phyloP scores from a whole-genome alignment of 2,888 invertebrate species.

The Adela reaumurella region DNA sequence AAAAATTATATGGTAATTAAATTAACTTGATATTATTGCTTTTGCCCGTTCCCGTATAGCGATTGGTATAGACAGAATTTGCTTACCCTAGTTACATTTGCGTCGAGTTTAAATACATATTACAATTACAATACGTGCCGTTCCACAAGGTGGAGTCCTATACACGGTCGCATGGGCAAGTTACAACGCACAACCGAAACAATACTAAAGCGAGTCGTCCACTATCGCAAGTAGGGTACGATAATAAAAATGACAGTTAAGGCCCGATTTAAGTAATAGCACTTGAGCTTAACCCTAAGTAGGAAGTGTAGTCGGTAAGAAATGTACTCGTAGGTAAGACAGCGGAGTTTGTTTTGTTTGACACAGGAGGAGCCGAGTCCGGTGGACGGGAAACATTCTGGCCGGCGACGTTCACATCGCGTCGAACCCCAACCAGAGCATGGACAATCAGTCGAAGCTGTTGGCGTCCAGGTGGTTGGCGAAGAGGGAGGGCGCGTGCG shows the following conservation, averaged over 20 bases:
- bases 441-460: slow-evolving; percentile 49
- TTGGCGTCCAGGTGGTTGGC: slow-evolving; percentile 55
- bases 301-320: slow-evolving; percentile 36
- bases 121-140: slow-evolving; percentile 1
- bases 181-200: slow-evolving; percentile 52
- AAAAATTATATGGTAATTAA: slow-evolving; percentile 57
- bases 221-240: slow-evolving; percentile 2
- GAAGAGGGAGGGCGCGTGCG: slow-evolving; percentile 54
- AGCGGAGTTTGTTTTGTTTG: slow-evolving; percentile 16
- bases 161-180: slow-evolving; percentile 49
- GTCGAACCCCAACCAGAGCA: slow-evolving; percentile 43
- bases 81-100: slow-evolving; percentile 42
- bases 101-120: slow-evolving; percentile 11
- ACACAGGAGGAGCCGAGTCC: not conserved
- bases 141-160: slow-evolving; percentile 23
- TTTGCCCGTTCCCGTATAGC: slow-evolving; percentile 59
- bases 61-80: slow-evolving; percentile 55
- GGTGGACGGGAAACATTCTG: slow-evolving; percentile 16
- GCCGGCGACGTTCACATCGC: slow-evolving; percentile 32
- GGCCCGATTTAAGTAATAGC: slow-evolving; percentile 52
- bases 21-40: slow-evolving; percentile 58
- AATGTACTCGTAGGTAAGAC: slow-evolving; percentile 24
- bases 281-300: slow-evolving; percentile 51
- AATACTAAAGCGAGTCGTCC: slow-evolving; percentile 45
- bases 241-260: slow-evolving; percentile 22